Conservation (phyloP, 2,113 vertebrate genomes). For the Lophotis ruficrista region DNA sequence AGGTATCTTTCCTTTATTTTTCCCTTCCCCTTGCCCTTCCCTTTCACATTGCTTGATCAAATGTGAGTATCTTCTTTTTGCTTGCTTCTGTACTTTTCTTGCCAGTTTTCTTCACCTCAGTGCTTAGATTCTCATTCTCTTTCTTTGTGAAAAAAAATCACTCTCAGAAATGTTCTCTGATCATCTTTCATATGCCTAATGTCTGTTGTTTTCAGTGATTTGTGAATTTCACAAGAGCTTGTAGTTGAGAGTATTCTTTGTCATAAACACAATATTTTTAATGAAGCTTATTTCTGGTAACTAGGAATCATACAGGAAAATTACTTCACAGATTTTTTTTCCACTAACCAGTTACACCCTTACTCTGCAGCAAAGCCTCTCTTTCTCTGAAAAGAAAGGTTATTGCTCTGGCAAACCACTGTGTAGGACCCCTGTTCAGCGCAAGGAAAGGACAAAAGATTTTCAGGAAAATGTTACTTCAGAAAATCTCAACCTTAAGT, state of each 20-base stretch:
- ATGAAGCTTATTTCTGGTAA: not conserved
- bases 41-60: not conserved
- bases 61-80: not conserved
- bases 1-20: not conserved
- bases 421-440: not conserved
- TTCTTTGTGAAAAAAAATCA: not conserved
- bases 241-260: not conserved
- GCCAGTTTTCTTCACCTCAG: not conserved
- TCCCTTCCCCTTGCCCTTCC: not conserved
- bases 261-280: not conserved
- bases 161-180: not conserved
- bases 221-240: not conserved
- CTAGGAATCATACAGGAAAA: not conserved
- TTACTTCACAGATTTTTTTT: not conserved
- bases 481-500: not conserved
- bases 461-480: not conserved
- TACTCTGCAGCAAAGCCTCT: not conserved
- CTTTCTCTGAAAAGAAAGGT: not conserved
- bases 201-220: not conserved
- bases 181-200: not conserved
- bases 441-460: not conserved
- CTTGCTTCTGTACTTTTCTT: not conserved
- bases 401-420: not conserved
- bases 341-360: not conserved
- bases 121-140: not conserved